phyloP scores from a whole-genome alignment of 2,797 vertebrate genomes.

The Miichthys miiuy region DNA sequence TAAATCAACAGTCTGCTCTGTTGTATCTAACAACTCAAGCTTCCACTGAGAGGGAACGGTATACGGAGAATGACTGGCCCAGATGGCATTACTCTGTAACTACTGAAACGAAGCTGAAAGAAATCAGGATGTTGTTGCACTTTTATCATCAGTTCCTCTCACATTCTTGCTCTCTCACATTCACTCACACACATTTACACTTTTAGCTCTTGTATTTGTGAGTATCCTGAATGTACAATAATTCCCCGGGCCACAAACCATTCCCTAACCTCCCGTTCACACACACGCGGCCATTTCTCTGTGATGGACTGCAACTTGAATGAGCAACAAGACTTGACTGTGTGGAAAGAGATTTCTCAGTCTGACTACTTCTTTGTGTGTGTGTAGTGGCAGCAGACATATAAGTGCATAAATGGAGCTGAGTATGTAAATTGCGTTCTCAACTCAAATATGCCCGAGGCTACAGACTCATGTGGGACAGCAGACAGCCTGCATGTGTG shows the following conservation, averaged over 20 bases:
- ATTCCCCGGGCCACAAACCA: constrained; percentile 34
- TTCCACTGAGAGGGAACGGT: constrained; percentile 53
- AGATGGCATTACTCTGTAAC: constrained; percentile 68
- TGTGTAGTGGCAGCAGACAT: constrained; percentile 13
- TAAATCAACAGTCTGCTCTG: constrained; percentile 65
- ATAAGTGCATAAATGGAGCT: constrained; percentile 19
- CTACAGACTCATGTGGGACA: not conserved
- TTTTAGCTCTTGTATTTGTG: constrained; percentile 30
- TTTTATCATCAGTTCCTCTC: constrained; percentile 61
- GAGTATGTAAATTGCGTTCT: constrained; percentile 28
- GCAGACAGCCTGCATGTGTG: constrained; percentile 3
- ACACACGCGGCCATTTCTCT: not conserved
- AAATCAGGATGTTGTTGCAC: constrained; percentile 58
- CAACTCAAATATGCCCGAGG: not conserved
- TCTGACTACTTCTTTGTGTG: not conserved
- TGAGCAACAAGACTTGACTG: constrained; percentile 23
- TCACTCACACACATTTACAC: not conserved
- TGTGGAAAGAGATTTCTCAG: constrained; percentile 24
- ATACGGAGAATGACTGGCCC: constrained; percentile 64
- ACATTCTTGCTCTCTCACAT: constrained; percentile 11
- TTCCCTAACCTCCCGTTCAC: not conserved
- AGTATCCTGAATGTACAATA: constrained; percentile 20
- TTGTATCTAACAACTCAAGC: constrained; percentile 65
- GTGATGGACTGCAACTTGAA: constrained; percentile 20
- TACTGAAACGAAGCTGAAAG: constrained; percentile 53